A percentile compares a stretch with the other conserved stretches of the same genome.
These are phyloP conservation scores for Orientallactaga sibirica DNA, from an alignment of 2,797 vertebrate genomes.

Conservation along the genomic window DNA sequence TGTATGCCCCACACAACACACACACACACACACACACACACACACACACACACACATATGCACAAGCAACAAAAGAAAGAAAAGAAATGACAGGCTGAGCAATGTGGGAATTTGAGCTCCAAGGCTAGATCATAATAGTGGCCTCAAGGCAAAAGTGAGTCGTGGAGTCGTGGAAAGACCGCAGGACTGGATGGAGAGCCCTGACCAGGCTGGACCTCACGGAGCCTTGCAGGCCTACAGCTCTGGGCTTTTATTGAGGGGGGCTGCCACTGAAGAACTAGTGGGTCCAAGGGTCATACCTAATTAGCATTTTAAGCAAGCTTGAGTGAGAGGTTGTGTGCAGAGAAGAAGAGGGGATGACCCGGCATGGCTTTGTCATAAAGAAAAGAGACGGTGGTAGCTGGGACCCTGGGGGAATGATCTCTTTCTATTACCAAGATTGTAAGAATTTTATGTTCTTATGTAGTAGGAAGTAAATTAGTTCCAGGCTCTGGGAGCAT, in stretches of 20 bases:
- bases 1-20: no score
- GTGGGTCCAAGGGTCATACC: not conserved
- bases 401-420: constrained; percentile 33
- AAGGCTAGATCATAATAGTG: fast-evolving
- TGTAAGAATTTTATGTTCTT: constrained; percentile 70
- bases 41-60: no score
- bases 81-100: not conserved
- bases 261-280: not conserved
- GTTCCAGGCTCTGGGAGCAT: constrained; percentile 67
- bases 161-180: not conserved
- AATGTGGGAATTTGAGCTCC: not conserved
- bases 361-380: not conserved
- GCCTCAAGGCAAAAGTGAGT: not conserved
- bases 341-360: not conserved
- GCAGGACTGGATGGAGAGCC: fast-evolving
- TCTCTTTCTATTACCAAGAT: constrained; percentile 70
- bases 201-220: not conserved
- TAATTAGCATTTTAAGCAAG: not conserved
- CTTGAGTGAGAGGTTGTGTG: not conserved
- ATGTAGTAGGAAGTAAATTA: constrained; percentile 70
- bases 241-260: not conserved
- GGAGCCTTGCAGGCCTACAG: not conserved
- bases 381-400: constrained; percentile 27
- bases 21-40: no score
- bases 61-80: no score